Conservation (phyloP, 2,888 invertebrate species). For the Ichneumon xanthorius region DNA sequence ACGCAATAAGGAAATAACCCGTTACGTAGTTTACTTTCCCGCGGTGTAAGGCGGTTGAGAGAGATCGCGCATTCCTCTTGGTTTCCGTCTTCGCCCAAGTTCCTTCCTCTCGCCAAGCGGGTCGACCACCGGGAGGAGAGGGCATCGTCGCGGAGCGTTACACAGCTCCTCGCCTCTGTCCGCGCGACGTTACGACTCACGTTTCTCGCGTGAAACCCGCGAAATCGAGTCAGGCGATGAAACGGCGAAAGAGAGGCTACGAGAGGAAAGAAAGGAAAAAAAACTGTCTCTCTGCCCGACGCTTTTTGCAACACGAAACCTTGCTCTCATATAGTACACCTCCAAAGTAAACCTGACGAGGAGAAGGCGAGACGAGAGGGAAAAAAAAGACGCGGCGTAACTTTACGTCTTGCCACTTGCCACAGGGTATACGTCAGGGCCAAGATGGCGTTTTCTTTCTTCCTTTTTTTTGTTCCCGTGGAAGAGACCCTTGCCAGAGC, state of each 20-base stretch:
- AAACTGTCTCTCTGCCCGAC: not conserved
- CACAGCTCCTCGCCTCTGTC: not conserved
- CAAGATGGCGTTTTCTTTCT: conserved; percentile 48
- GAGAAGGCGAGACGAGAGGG: not conserved
- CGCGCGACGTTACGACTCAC: conserved; percentile 7
- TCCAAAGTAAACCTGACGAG: conserved; percentile 38
- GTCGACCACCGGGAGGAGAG: not conserved
- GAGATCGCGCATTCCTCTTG: not conserved
- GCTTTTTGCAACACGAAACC: conserved; percentile 36
- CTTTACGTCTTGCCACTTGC: conserved; percentile 47
- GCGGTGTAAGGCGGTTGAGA: not conserved
- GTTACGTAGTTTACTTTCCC: conserved; percentile 4
- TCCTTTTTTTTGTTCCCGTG: conserved; percentile 15
- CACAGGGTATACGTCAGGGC: conserved; percentile 34
- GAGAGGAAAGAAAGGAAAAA: conserved; percentile 7
- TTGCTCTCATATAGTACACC: conserved; percentile 26
- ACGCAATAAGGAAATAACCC: conserved; percentile 3
- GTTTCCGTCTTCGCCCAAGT: not conserved
- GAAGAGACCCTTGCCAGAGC: conserved; percentile 43
- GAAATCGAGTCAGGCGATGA: conserved; percentile 20
- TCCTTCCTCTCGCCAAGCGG: not conserved
- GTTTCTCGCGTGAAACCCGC: conserved; percentile 12
- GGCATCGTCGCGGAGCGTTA: not conserved
- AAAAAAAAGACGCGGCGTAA: conserved; percentile 24
- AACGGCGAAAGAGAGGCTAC: not conserved